Evolutionary conservation across 2,888 invertebrate species (phyloP).

Genomic region (Drosophila conformis): DNA sequence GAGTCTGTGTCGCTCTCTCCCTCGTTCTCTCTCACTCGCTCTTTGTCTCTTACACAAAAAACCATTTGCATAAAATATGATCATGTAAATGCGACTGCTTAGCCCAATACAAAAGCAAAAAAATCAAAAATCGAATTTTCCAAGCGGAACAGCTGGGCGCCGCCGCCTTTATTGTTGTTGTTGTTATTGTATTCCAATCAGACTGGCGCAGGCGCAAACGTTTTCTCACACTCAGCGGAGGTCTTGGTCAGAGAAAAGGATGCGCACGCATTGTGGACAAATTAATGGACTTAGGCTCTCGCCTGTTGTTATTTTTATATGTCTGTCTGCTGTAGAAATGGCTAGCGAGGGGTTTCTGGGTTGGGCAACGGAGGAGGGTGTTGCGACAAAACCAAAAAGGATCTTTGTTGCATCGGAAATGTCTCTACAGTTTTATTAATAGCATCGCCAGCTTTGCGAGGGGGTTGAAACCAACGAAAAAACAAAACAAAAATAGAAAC

Average conservation of each 20-base stretch:
- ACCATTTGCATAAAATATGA: constrained; percentile 75
- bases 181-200: constrained; percentile 30
- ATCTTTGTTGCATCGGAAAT: constrained; percentile 38
- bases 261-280: constrained; percentile 66
- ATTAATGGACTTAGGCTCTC: constrained; percentile 62
- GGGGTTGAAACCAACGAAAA: constrained; percentile 56
- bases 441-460: constrained; percentile 50
- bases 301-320: constrained; percentile 23
- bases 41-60: constrained; percentile 12
- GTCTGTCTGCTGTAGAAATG: constrained; percentile 33
- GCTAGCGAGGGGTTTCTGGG: constrained; percentile 14
- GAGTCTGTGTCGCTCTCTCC: constrained; percentile 5
- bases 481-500: background rate
- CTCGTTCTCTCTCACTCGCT: background rate
- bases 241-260: constrained; percentile 56
- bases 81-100: constrained; percentile 64
- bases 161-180: background rate
- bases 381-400: constrained; percentile 37
- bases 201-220: constrained; percentile 21
- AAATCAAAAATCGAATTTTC: constrained; percentile 32
- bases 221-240: constrained; percentile 35
- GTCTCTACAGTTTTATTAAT: constrained; percentile 55
- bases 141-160: constrained; percentile 51
- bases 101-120: constrained; percentile 4
- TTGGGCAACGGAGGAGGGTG: constrained; percentile 15